Evolutionary conservation across 2,888 invertebrate species (phyloP), one percentile per base, ranked within the genome.

Genomic region (Campopleginae sp.): DNA sequence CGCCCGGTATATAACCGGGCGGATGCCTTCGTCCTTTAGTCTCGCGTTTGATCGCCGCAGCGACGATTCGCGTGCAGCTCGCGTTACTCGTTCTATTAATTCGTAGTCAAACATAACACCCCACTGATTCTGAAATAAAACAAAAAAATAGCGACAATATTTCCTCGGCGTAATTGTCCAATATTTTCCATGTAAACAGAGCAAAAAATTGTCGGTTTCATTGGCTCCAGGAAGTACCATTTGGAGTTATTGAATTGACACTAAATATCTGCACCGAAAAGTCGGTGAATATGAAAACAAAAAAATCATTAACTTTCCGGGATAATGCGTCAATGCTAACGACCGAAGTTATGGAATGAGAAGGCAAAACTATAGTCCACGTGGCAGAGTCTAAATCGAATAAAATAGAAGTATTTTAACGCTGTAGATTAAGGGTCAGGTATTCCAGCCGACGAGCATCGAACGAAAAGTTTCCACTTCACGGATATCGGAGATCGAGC

Each of bases 1-100:
- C 91, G 91, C 91, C 88, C 91, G 92, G 92, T 93, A 93, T 93
- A 93, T 93, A 93, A 92, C 92, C 92, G 92, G 92, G 93, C 91
- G 92, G 92, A 91, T 92, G 91, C 92, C 92, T 88, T 90, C 92
- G 91, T 90, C 89, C 91, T 91, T 92, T 89, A 93, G 93, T 93
- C 90, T 92, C 89, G 92, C 92, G 93, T 89, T 90, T 90, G 74
- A 91, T 89, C 91, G 91, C 90, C 91, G 90, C 87, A 88, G 89
- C 86, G 90, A 86, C 90, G 89, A 86, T 87, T 82, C 81, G 83
- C 71, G 70, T 27, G 75, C 63, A 44, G 75, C 58, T 74, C 70
- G 31, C 46, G 17, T 38, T 46, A 23, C 23, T 51, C 38, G 5
- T 46, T 12, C 42, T n/a, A 51, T 44, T 42, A 38, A 23, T 7